phyloP scores from a whole-genome alignment of 2,888 invertebrate genomes.

The Micropterix aruncella region DNA sequence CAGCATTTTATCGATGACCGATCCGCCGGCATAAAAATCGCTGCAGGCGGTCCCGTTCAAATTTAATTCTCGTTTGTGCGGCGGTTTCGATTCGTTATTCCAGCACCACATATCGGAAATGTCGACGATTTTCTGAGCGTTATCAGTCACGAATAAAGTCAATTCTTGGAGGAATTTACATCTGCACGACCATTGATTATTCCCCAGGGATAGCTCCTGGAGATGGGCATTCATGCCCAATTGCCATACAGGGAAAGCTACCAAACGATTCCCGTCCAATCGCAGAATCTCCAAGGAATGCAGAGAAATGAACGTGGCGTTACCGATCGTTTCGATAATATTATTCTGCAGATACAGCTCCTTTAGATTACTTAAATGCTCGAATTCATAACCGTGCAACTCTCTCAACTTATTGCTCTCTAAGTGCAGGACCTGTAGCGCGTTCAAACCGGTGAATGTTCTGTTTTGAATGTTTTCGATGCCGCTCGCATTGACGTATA shows the following conservation, averaged over 20 bases:
- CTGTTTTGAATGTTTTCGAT: constrained; percentile 78
- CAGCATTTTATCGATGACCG: constrained; percentile 70
- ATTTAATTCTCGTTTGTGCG: constrained; percentile 66
- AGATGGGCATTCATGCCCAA: constrained; percentile 53
- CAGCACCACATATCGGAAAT: constrained; percentile 69
- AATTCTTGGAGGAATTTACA: constrained; percentile 79
- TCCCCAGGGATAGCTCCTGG: constrained; percentile 62
- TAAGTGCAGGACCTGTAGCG: constrained; percentile 66
- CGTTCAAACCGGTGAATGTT: constrained; percentile 75
- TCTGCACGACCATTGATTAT: constrained; percentile 83
- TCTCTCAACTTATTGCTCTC: constrained; percentile 72
- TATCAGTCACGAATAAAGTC: constrained; percentile 69
- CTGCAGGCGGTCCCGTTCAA: constrained; percentile 77
- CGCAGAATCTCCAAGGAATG: constrained; percentile 66
- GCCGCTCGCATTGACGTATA: constrained; percentile 75
- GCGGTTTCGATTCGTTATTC: constrained; percentile 58
- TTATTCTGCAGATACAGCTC: constrained; percentile 82
- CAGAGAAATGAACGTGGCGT: constrained; percentile 64
- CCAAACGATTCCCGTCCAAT: constrained; percentile 72
- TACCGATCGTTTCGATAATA: constrained; percentile 61
- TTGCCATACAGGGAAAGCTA: constrained; percentile 68
- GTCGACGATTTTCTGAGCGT: constrained; percentile 66
- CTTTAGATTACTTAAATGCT: constrained; percentile 60
- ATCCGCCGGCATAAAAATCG: constrained; percentile 73
- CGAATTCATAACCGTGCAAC: constrained; percentile 75